phyloP scores from a whole-genome alignment of 2,797 vertebrate genomes.

The Lepus townsendii region DNA sequence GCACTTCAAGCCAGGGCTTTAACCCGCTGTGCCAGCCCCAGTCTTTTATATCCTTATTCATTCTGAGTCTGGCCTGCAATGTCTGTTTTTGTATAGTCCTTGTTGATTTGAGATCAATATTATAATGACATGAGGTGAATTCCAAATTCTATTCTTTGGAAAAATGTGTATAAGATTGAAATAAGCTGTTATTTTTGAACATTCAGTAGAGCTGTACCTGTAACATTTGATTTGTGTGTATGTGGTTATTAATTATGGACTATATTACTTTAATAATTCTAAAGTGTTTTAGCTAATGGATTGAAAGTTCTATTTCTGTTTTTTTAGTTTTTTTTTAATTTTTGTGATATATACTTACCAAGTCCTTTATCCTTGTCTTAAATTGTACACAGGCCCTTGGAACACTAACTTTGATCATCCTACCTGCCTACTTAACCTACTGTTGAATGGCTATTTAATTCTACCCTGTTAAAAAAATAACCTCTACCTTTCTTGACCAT shows the following conservation, averaged over 20 bases:
- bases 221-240: not conserved
- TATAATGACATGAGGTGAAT: not conserved
- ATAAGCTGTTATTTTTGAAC: not conserved
- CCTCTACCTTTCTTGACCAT: not conserved
- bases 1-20: no score
- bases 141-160: not conserved
- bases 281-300: not conserved
- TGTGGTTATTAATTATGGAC: constrained; percentile 37
- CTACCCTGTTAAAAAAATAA: not conserved
- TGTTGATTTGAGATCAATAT: not conserved
- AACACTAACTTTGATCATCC: not conserved
- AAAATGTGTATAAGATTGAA: not conserved
- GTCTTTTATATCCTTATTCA: not conserved
- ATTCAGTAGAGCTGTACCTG: not conserved
- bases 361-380: constrained; percentile 31
- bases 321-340: not conserved
- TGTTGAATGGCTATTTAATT: constrained; percentile 33
- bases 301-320: constrained; percentile 9
- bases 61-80: not conserved
- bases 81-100: not conserved
- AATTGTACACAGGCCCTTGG: not conserved
- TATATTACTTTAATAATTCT: not conserved
- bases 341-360: not conserved
- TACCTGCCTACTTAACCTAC: not conserved
- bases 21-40: no score